Percentiles rank a stretch among this genome's conserved stretches.
These are phyloP conservation scores for Lasioglossum lativentre DNA, from an alignment of 2,888 invertebrate species.

Conservation along the genomic window DNA sequence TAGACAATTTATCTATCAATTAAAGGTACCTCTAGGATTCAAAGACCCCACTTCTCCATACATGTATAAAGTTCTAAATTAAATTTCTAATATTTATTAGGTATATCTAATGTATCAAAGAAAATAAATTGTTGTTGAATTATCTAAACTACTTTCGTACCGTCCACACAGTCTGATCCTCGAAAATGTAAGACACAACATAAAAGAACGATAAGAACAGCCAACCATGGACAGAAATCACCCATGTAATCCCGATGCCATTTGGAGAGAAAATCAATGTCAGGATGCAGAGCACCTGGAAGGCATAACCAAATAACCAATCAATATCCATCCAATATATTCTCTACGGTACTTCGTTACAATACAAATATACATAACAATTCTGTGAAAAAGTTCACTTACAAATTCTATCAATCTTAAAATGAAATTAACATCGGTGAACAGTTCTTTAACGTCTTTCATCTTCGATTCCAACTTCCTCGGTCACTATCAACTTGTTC, in stretches of 20 bases:
- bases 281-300: slow-evolving; percentile 2
- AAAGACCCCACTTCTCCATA: not conserved
- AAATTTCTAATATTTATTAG: not conserved
- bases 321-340: not conserved
- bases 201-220: not conserved
- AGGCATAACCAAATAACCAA: slow-evolving; percentile 6
- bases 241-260: not conserved
- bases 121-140: not conserved
- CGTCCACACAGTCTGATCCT: slow-evolving; percentile 2
- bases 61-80: not conserved
- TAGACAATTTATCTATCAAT: not conserved
- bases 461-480: not conserved
- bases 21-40: not conserved
- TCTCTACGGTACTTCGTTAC: no score
- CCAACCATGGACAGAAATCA: slow-evolving; percentile 6
- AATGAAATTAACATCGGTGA: not conserved
- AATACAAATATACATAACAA: no score
- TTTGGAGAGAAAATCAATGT: not conserved
- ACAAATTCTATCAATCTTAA: not conserved
- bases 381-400: not conserved
- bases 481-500: not conserved
- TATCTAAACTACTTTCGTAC: slow-evolving; percentile 4
- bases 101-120: not conserved
- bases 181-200: not conserved
- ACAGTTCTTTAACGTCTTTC: not conserved